Base-by-base conservation (phyloP, 2,797 vertebrate genomes). In the Xerus rutilus region DNA sequence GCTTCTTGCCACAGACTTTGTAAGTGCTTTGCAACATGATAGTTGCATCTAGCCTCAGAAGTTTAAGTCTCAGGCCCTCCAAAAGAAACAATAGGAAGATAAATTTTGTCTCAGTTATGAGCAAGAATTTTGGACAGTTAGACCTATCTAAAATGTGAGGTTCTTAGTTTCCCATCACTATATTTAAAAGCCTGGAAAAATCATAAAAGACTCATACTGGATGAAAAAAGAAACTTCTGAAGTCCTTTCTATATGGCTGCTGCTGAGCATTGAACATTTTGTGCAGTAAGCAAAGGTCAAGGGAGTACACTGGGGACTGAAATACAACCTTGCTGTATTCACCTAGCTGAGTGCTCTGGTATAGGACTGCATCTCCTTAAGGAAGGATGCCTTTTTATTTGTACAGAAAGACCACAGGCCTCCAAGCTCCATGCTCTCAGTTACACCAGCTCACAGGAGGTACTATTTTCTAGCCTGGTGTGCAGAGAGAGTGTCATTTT, bases 201-300 rank as follows among this genome's bases (percentile, higher is more conserved):
- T 76, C 74, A 17, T 64, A 20, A 73, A 88, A 94, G 25, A 78
- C 43, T 35, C 54, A 43, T 23, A 28, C 3, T 70, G 12, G 13
- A 59, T 65, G 35, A 62, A 96, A 94, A 93, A 83, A 45, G 59
- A 30, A 77, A 74, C 45, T 94, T 77, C 81, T 89, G 21, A 69
- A 91, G 64, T 49, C 20, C 67, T 17, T 70, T 90, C 43, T 35
- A 4, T 49, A 5, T 43, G 67, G 30, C 30, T 85, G 20, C 77
- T 45, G 12, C 69, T 94, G 35, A 86, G 12, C 52, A 70, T 1
- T n/a, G 64, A 65, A 62, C 23, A 11, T 83, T 69, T n/a, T 49
- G 28, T 90, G n/a, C 11, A 45, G 1, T 67, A 43, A 86, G n/a
- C 76, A 74, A 28, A 87, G 30, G 32, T 90, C 25, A 35, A 54